A percentile compares a stretch with the other conserved stretches of the same genome.
phyloP scores from a whole-genome alignment of 2,888 invertebrate species.

The Hetaerina titia region DNA sequence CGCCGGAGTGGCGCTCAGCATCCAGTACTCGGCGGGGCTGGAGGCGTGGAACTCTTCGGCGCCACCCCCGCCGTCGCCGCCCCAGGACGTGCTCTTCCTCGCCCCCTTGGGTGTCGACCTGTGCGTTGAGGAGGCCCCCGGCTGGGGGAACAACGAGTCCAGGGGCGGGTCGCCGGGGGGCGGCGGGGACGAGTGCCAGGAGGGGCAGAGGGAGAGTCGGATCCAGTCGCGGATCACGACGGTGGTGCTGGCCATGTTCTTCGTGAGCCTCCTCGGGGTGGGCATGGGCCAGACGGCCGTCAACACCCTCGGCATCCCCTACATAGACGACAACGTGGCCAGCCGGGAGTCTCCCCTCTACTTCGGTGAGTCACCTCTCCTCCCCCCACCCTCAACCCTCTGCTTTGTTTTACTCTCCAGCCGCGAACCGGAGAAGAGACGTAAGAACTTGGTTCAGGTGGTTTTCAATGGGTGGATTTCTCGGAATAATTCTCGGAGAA shows the following conservation, averaged over 20 bases:
- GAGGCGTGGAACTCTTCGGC: slow-evolving; percentile 9
- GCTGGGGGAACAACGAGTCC: not conserved
- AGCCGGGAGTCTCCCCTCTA: slow-evolving; percentile 95
- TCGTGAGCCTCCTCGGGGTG: slow-evolving; percentile 91
- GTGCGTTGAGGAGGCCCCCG: slow-evolving; percentile 12
- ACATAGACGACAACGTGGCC: slow-evolving; percentile 96
- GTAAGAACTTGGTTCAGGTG: not conserved
- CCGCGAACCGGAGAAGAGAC: not conserved
- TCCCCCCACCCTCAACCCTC: not conserved
- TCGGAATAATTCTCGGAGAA: not conserved
- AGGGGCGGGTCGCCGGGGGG: not conserved
- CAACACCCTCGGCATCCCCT: slow-evolving; percentile 94
- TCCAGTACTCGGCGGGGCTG: slow-evolving; percentile 37
- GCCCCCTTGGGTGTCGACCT: slow-evolving; percentile 34
- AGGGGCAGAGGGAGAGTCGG: slow-evolving; percentile 82
- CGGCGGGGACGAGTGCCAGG: slow-evolving; percentile 80
- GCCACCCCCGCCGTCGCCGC: not conserved
- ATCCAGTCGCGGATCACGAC: slow-evolving; percentile 88
- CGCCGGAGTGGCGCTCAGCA: not conserved
- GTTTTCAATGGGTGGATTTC: not conserved
- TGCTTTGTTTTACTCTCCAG: not conserved
- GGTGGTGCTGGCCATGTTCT: slow-evolving; percentile 92
- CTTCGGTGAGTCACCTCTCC: slow-evolving; percentile 84
- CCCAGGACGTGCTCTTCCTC: not conserved
- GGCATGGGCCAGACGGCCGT: slow-evolving; percentile 96